Conservation (phyloP, 2,113 vertebrate genomes). For the Apeltes quadracus region DNA sequence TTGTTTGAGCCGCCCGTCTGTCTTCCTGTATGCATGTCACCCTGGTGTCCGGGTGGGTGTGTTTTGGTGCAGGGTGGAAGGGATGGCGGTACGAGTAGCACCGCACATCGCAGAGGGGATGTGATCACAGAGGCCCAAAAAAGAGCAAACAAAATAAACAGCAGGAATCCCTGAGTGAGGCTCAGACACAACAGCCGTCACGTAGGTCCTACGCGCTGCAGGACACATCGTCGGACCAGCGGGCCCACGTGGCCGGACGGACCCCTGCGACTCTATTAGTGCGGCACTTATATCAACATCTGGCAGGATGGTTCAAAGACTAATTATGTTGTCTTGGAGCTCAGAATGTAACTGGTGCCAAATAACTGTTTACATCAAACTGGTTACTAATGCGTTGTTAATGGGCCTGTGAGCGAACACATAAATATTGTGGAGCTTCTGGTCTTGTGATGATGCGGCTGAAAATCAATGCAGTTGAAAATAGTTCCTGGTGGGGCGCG, state of each 20-base stretch:
- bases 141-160: constrained; percentile 70
- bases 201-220: constrained; percentile 41
- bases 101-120: constrained; percentile 46
- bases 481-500: no score
- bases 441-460: neutral
- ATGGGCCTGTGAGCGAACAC: neutral
- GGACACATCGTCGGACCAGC: constrained; percentile 40
- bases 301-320: neutral
- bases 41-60: constrained; percentile 17
- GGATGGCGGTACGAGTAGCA: constrained; percentile 12
- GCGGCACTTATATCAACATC: constrained; percentile 20
- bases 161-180: constrained; percentile 59
- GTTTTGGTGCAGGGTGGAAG: neutral
- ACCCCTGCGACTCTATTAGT: constrained; percentile 9
- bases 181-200: constrained; percentile 65
- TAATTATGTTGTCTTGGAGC: neutral
- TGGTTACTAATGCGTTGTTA: neutral
- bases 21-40: constrained; percentile 53
- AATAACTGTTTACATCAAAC: neutral
- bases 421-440: neutral
- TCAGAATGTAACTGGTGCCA: neutral
- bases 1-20: constrained; percentile 49
- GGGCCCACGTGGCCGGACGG: neutral
- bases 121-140: constrained; percentile 49
- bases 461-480: neutral